Evolutionary conservation across 2,113 vertebrate species (phyloP).

Genomic region (Dromiciops gliroides): DNA sequence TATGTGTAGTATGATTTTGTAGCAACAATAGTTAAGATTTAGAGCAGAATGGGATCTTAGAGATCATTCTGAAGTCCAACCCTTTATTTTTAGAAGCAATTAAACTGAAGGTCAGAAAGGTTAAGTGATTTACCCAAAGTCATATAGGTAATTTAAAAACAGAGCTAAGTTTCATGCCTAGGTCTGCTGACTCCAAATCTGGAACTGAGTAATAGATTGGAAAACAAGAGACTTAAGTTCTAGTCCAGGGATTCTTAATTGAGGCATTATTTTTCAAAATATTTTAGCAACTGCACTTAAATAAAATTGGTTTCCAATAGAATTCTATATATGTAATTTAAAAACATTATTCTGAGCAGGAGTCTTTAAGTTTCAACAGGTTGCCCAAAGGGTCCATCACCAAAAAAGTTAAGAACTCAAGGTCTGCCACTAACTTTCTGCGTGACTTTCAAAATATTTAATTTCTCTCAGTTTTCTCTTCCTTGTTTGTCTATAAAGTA

Average conservation of each 20-base stretch:
- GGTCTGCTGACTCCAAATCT: background rate
- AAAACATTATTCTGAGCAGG: background rate
- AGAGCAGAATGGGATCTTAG: background rate
- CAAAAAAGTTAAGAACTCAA: background rate
- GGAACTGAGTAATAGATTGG: background rate
- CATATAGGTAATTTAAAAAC: background rate
- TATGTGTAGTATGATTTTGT: background rate
- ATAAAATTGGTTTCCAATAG: background rate
- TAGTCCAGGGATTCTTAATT: background rate
- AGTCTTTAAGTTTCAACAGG: background rate
- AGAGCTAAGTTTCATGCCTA: background rate
- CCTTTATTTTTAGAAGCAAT: background rate
- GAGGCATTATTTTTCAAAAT: background rate
- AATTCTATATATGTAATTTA: background rate
- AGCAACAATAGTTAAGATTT: slow-evolving; percentile 11
- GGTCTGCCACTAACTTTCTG: background rate
- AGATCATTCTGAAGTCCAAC: background rate
- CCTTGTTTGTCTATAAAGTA: background rate
- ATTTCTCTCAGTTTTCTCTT: background rate
- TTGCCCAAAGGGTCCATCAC: background rate
- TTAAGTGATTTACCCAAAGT: background rate
- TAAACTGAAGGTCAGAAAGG: background rate
- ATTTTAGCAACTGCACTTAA: background rate
- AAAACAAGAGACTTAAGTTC: background rate
- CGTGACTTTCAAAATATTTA: background rate